Conservation (phyloP, 2,797 vertebrate genomes). For the Coregonus sp. region DNA sequence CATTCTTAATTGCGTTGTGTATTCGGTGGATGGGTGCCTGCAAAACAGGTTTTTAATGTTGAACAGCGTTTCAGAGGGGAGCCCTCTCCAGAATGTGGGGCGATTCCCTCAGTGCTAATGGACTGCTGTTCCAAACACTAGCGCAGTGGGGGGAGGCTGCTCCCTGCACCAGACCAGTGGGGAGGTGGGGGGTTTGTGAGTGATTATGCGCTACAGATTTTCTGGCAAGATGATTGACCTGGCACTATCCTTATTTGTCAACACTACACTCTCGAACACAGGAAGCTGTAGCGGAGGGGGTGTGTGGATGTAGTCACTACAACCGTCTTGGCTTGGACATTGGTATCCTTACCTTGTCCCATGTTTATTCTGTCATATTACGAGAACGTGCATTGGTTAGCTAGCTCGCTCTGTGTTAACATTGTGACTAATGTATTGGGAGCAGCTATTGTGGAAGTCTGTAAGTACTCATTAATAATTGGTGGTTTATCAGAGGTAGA, state of each 20-base stretch:
- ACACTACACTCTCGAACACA: slow-evolving; percentile 21
- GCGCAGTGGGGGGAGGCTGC: slow-evolving; percentile 39
- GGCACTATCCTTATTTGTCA: slow-evolving; percentile 52
- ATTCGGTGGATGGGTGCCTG: slow-evolving; percentile 38
- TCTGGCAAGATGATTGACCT: slow-evolving; percentile 65
- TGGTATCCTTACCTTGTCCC: not conserved
- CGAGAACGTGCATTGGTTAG: not conserved
- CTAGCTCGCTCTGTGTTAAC: not conserved
- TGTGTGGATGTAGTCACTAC: not conserved
- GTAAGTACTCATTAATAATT: slow-evolving; percentile 4
- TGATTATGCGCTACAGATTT: slow-evolving; percentile 67
- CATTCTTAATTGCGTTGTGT: slow-evolving; percentile 46
- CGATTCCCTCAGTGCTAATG: slow-evolving; percentile 45
- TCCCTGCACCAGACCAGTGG: slow-evolving; percentile 27
- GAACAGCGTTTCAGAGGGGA: slow-evolving; percentile 44
- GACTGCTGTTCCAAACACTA: slow-evolving; percentile 32
- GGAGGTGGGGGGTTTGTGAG: slow-evolving; percentile 47
- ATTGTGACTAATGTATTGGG: not conserved
- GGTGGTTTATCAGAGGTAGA: not conserved
- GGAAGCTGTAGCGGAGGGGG: not conserved
- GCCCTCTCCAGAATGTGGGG: slow-evolving; percentile 40
- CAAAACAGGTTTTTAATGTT: slow-evolving; percentile 68
- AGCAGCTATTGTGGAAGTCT: not conserved
- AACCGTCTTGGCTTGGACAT: not conserved
- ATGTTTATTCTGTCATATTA: not conserved